phyloP scores from a whole-genome alignment of 2,797 vertebrate species.

The Oreortyx pictus region DNA sequence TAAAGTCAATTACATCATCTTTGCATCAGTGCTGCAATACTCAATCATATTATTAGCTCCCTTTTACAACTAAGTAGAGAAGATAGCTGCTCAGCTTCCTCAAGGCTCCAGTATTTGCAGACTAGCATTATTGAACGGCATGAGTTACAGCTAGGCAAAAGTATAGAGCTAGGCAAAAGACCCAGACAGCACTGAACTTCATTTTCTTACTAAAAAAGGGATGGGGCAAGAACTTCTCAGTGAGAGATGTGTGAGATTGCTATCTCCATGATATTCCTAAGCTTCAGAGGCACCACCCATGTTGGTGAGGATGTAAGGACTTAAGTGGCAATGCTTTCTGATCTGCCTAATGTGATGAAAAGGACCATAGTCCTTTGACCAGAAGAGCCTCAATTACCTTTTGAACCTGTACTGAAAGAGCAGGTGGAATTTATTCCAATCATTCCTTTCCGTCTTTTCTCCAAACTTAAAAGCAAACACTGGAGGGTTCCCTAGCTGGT shows the following conservation, averaged over 20 bases:
- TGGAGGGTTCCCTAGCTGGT: neutral
- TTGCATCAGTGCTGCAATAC: neutral
- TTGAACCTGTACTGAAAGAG: slow-evolving; percentile 3
- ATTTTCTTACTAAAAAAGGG: neutral
- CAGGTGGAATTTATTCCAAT: slow-evolving; percentile 18
- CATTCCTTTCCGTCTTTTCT: neutral
- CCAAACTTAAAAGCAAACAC: neutral
- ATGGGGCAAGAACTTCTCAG: neutral
- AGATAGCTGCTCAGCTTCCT: neutral
- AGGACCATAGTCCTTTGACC: neutral
- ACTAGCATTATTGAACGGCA: neutral
- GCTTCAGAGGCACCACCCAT: slow-evolving; percentile 1
- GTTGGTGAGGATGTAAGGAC: neutral
- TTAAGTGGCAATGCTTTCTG: neutral
- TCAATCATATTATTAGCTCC: neutral
- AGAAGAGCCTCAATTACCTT: slow-evolving; percentile 14
- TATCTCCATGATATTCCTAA: neutral
- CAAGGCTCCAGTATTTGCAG: neutral
- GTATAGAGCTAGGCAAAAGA: neutral
- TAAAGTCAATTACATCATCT: neutral
- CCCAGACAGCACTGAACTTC: neutral
- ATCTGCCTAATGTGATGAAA: slow-evolving; percentile 8
- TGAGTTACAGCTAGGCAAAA: neutral
- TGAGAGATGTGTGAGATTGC: neutral
- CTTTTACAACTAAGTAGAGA: neutral